Evolutionary conservation across 2,888 invertebrate genomes (phyloP), one percentile per base, ranked within the genome.

Genomic region (Zelleria hepariella): DNA sequence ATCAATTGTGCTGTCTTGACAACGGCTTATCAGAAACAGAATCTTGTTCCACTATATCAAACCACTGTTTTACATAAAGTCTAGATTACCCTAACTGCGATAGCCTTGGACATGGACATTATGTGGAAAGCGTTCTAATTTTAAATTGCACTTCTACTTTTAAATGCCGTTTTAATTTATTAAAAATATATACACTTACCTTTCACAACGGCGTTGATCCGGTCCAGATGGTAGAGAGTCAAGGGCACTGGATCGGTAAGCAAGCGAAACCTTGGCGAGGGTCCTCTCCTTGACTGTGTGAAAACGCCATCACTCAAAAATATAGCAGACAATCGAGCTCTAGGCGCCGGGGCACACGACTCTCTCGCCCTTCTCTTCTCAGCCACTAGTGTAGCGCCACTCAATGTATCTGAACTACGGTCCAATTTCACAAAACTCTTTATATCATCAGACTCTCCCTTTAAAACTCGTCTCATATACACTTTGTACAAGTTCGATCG

Each of bases 181-280:
- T n/a, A n/a, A n/a, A n/a, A n/a, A n/a, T 15, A 42, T 1, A 4
- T 42, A 42, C 10, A 3, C 76, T 67, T 75, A 90, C 90, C 90
- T 90, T 89, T 89, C 26, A 90, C 89, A 67, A 89, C 89, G 54
- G 90, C 89, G 66, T 90, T 89, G 58, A 90, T 77, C 69, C 88
- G 78, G 63, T 90, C 90, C 68, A 90, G 76, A 70, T 90, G 89
- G 65, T 88, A 88, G 26, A 90, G 77, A 2, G 89, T 89, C 64
- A 90, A 71, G 4, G 90, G 88, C 62, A 90, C 83, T n/a, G 90
- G 90, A 66, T 88, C 89, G 20, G 87, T 86, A 55, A 87, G 65
- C 52, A 88, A 69, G 48, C 77, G 77, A 26, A 89, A 71, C 54
- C 80, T 73, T 15, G 80, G 82, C 10, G 74, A 68, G 1, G 77